Evolutionary conservation across 2,888 invertebrate species (phyloP), one percentile per base, ranked within the genome.

Genomic region (Dryomyza anilis): DNA sequence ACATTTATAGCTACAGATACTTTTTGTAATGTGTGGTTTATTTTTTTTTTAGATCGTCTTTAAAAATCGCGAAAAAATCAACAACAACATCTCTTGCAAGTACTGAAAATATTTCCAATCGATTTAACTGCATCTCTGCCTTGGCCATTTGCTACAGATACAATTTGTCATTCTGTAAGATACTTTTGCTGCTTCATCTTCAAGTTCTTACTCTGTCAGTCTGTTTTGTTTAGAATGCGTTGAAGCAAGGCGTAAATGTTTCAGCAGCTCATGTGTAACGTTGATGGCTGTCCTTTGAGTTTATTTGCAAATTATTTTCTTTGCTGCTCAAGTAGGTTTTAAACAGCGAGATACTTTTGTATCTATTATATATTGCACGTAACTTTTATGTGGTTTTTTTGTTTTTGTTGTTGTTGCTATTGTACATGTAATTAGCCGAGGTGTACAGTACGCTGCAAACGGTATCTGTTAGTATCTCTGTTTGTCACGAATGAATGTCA

Each of bases 391-490:
- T n/a, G n/a, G n/a, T n/a, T n/a, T n/a, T n/a, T n/a, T n/a, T n/a
- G n/a, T n/a, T n/a, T n/a, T n/a, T n/a, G n/a, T n/a, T n/a, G n/a
- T n/a, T n/a, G n/a, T n/a, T n/a, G n/a, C n/a, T n/a, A n/a, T n/a
- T n/a, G n/a, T n/a, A n/a, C n/a, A n/a, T n/a, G n/a, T n/a, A n/a
- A n/a, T n/a, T n/a, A n/a, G n/a, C n/a, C n/a, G n/a, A n/a, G n/a
- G 12, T 50, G 50, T 50, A 50, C 50, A 50, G 50, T 50, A 50
- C 50, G 50, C n/a, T 50, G 23, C 50, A 50, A 50, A 50, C 50
- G 50, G 50, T 50, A 23, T 21, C 50, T 50, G 23, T n/a, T 50
- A n/a, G 50, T n/a, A n/a, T n/a, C 50, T 50, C 50, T 50, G 50
- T 27, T 50, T 12, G 50, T 25, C 25, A 50, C n/a, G n/a, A n/a